These are phyloP conservation scores for Cnemophilus loriae DNA, from an alignment of 2,113 vertebrate species.

Conservation along the genomic window DNA sequence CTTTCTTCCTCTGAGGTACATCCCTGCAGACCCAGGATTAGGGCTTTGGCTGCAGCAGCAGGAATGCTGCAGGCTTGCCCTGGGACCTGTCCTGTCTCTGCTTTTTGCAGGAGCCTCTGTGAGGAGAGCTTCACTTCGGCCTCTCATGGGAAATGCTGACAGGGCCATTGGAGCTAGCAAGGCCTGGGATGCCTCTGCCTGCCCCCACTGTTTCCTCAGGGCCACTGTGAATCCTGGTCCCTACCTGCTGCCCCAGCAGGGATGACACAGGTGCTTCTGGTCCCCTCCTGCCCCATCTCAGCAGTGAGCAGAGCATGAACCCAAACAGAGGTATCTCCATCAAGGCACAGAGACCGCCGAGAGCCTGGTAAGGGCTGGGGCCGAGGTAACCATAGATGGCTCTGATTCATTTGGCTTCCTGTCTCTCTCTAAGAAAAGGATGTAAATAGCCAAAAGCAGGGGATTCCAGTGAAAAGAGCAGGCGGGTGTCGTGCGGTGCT, in stretches of 20 bases:
- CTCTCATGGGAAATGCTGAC: accelerated
- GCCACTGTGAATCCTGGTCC: background rate
- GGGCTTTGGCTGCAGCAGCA: background rate
- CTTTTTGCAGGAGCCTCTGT: background rate
- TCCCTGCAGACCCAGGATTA: background rate
- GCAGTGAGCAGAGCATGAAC: accelerated
- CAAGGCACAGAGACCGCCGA: background rate
- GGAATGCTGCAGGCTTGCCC: background rate
- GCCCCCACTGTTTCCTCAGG: accelerated
- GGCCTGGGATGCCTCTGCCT: background rate
- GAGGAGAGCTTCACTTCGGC: background rate
- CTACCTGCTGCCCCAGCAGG: background rate
- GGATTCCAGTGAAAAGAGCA: slow-evolving; percentile 68
- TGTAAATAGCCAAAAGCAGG: slow-evolving; percentile 52
- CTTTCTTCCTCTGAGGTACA: background rate
- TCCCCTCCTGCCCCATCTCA: background rate
- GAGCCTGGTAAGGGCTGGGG: background rate
- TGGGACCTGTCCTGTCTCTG: background rate
- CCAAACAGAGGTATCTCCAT: background rate
- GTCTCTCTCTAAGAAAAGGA: slow-evolving; percentile 69
- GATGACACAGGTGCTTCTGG: background rate
- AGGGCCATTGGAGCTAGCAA: background rate
- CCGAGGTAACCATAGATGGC: background rate
- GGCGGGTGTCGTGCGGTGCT: slow-evolving; percentile 13
- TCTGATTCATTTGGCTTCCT: slow-evolving; percentile 65